phyloP scores from a whole-genome alignment of 2,113 vertebrate genomes.

The Peromyscus leucopus region DNA sequence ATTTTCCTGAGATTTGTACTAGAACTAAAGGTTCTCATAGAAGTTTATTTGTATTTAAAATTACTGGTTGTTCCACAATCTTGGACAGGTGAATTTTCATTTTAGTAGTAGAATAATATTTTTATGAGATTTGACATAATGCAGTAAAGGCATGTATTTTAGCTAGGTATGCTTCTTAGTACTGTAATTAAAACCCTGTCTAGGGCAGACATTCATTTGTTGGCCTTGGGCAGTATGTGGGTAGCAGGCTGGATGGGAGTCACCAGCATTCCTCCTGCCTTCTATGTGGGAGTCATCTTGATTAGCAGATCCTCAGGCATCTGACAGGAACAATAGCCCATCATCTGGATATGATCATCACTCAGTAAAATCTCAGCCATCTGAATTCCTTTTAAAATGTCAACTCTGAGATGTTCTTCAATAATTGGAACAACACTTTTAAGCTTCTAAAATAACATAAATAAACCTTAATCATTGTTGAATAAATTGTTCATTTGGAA shows the following conservation, averaged over 20 bases:
- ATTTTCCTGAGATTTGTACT: neutral
- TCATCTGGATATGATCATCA: slow-evolving; percentile 43
- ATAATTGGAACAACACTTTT: neutral
- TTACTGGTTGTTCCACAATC: neutral
- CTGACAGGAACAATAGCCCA: neutral
- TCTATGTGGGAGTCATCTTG: neutral
- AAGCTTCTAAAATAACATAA: neutral
- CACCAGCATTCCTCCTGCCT: neutral
- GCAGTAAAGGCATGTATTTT: neutral
- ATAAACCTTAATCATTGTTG: neutral
- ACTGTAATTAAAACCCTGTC: slow-evolving; percentile 19
- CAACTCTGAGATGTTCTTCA: neutral
- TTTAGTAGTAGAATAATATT: slow-evolving; percentile 38
- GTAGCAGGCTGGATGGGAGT: neutral
- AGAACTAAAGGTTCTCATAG: too few species aligned
- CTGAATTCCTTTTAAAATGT: slow-evolving; percentile 10
- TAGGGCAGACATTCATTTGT: neutral
- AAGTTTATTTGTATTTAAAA: neutral
- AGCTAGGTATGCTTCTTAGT: neutral
- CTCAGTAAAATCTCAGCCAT: neutral
- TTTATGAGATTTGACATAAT: slow-evolving; percentile 7
- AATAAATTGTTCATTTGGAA: neutral
- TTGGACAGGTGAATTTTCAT: neutral
- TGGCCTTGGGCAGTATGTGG: neutral
- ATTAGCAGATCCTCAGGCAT: neutral